phyloP scores from a whole-genome alignment of 1,140 invertebrate genomes.

The Bombus pascuorum region DNA sequence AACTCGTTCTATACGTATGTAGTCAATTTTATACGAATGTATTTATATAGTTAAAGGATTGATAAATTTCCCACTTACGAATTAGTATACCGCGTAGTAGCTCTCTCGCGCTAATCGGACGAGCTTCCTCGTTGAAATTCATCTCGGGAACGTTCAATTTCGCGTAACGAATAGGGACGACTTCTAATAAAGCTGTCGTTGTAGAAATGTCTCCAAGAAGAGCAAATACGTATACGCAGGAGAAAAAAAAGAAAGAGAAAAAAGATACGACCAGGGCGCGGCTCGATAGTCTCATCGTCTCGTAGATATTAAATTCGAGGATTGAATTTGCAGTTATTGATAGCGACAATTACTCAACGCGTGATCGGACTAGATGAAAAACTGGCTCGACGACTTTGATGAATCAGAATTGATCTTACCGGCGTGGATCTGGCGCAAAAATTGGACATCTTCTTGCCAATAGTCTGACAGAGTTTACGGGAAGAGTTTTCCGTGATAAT shows the following conservation, averaged over 20 bases:
- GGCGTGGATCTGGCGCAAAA: conserved; percentile 22
- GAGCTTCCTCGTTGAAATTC: background rate
- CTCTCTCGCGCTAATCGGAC: too few relatives aligned
- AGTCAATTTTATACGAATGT: too few relatives aligned
- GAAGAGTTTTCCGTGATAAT: conserved; percentile 14
- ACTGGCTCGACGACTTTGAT: conserved; percentile 38
- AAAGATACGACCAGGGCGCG: conserved; percentile 38
- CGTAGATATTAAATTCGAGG: conserved; percentile 61
- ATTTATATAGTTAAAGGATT: too few relatives aligned
- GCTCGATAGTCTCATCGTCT: conserved; percentile 30
- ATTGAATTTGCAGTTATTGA: conserved; percentile 67
- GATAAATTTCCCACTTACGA: background rate
- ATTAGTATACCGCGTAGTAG: too few relatives aligned
- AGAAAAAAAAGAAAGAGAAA: conserved; percentile 8
- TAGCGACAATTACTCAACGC: conserved; percentile 66
- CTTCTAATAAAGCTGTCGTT: conserved; percentile 31
- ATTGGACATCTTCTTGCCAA: conserved; percentile 36
- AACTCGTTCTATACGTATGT: too few relatives aligned
- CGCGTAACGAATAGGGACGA: conserved; percentile 23
- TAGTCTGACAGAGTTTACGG: background rate
- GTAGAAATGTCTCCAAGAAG: background rate
- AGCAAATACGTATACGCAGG: conserved; percentile 15
- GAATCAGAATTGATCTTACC: conserved; percentile 43
- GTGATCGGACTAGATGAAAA: conserved; percentile 17
- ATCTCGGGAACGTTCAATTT: background rate